Conservation (phyloP, 2,888 invertebrate genomes). For the Drosophila paranaensis region DNA sequence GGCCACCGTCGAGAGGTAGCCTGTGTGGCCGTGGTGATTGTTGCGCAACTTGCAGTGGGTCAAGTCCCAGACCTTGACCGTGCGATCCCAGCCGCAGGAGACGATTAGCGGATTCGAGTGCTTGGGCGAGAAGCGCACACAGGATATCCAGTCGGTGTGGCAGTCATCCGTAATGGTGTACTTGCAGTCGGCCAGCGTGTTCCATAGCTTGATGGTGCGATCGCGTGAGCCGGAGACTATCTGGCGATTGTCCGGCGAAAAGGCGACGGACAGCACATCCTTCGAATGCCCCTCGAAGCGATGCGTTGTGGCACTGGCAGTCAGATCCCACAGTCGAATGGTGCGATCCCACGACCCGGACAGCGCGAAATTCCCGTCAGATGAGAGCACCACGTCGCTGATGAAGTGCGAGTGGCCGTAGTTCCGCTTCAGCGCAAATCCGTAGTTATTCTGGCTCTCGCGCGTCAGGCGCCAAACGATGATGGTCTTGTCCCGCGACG, state of each 20-base stretch:
- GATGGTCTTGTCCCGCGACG: conserved; percentile 96
- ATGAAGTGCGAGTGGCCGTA: conserved; percentile 99
- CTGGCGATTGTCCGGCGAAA: conserved; percentile 99
- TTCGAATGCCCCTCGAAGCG: conserved; percentile 99
- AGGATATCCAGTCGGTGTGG: conserved; percentile 99
- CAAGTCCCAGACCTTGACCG: conserved; percentile 99
- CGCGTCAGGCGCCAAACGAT: conserved; percentile 99
- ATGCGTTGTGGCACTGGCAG: conserved; percentile 97
- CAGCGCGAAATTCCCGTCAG: conserved; percentile 99
- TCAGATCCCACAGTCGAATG: conserved; percentile 98
- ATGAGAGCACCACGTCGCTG: conserved; percentile 98
- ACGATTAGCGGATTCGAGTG: conserved; percentile 98
- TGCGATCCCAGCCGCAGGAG: conserved; percentile 99
- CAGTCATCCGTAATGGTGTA: conserved; percentile 98
- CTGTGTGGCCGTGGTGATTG: conserved; percentile 98
- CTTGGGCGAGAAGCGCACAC: conserved; percentile 99
- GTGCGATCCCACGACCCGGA: conserved; percentile 99
- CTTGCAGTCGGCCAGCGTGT: conserved; percentile 99
- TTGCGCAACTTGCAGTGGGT: conserved; percentile 99
- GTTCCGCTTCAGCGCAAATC: conserved; percentile 96
- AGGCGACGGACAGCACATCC: conserved; percentile 99
- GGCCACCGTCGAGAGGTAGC: conserved; percentile 98
- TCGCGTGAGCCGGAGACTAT: conserved; percentile 99
- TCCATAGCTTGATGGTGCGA: conserved; percentile 99
- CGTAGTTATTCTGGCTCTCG: conserved; percentile 97